Base-by-base conservation (phyloP, 2,888 invertebrate species). In the Limnephilus rhombicus region DNA sequence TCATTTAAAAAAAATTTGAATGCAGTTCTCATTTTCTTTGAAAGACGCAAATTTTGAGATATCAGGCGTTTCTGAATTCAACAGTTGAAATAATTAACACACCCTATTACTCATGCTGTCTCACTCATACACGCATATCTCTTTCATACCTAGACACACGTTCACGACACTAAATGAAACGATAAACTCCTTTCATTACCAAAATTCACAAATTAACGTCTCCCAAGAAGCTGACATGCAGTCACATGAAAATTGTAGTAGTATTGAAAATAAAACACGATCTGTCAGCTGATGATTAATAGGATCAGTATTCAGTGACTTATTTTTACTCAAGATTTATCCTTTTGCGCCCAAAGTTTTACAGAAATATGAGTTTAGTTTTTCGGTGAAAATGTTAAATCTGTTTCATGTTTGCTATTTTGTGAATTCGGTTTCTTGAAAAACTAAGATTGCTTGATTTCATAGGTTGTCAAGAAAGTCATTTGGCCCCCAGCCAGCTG, bases 381-480 rank as follows among this genome's bases (percentile, higher is more conserved):
- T 68, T 68, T 68, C 68, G 68, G 68, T 68, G n/a, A 68, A 68
- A 68, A 68, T 68, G 68, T 68, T 24, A 18, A 68, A 68, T 68
- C 68, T 68, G n/a, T 68, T 68, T 68, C 68, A n/a, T 68, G 68
- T 68, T 68, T 24, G 68, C 24, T n/a, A 24, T 68, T 68, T 68
- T n/a, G 24, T 24, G 68, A 68, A 68, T 68, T 68, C 68, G 68
- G 24, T 68, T 68, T 68, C 68, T 68, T 68, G 24, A 68, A 68
- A 34, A 83, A 83, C 15, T 3, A 18, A 83, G 34, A 18, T 83
- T 34, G 34, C 34, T 83, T 31, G 34, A 83, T 83, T 34, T 83
- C 85, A 45, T n/a, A 41, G 41, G 85, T 45, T 85, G 85, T 85
- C 85, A 85, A n/a, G n/a, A 85, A 41, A 85, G 85, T 85, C n/a